Evolutionary conservation across 2,113 vertebrate species (phyloP), one percentile per base, ranked within the genome.

Genomic region (Oreocharis arfaki): DNA sequence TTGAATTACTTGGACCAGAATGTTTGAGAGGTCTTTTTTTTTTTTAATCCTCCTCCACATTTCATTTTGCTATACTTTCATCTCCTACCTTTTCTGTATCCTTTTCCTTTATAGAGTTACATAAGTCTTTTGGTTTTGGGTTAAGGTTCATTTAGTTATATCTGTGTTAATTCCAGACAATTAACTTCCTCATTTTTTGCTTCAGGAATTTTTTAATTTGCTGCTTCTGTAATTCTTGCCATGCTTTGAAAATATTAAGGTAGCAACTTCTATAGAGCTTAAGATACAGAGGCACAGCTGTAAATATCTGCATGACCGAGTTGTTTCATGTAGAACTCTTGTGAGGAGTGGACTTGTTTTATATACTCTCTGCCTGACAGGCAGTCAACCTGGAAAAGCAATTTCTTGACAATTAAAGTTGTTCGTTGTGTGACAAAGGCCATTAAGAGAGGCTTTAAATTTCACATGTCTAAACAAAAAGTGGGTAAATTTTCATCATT

Each of bases 101-200:
- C 9, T 61, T 65, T 74, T 63, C 12, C 11, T 12, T 63, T 69
- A 24, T 4, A 24, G 22, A 74, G 22, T 68, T 87, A 13, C 0
- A 3, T 39, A 74, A 86, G 44, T 42, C 16, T 76, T 90, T 20
- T 50, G 37, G 13, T 50, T 52, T 41, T 9, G 17, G 30, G 46
- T 42, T 73, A 52, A 67, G 30, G 30, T 78, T 81, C 55, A 28
- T 59, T 77, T 75, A 70, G 33, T 60, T 85, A 7, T 32, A 30
- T 68, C 33, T 37, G 2, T 23, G 33, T 91, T 90, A 85, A 73
- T 83, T 87, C 37, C 47, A 82, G 57, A 22, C 44, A 77, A 74
- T 93, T 94, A 95, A 63, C 32, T 80, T 73, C n/a, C 37, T 91
- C 20, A 35, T 87, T 94, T 94, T 60, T 92, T 92, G 93, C 93